A percentile compares a stretch with the other conserved stretches of the same genome.
These are phyloP conservation scores for Brachionus koreanus DNA, from an alignment of 1,140 invertebrate species.

Conservation along the genomic window DNA sequence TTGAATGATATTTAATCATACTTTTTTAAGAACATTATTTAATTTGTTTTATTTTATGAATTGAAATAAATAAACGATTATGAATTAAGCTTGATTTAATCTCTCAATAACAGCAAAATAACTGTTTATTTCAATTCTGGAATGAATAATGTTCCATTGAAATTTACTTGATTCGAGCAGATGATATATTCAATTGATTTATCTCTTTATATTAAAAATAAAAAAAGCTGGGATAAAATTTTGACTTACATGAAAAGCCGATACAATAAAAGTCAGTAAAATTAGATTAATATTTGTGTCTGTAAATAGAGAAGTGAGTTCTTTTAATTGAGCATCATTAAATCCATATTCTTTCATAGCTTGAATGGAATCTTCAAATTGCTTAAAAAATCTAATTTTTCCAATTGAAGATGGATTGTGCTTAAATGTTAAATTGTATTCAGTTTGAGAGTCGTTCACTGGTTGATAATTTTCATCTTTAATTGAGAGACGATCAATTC, in stretches of 20 bases:
- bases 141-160: too few species aligned
- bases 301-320: slow-evolving; percentile 90
- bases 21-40: too few species aligned
- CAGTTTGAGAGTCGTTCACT: slow-evolving; percentile 49
- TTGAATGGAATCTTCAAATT: slow-evolving; percentile 73
- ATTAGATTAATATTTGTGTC: slow-evolving; percentile 91
- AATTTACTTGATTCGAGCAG: not conserved
- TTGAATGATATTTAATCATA: too few species aligned
- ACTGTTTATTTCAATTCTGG: too few species aligned
- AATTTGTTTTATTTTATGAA: too few species aligned
- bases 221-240: not conserved
- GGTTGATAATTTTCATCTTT: slow-evolving; percentile 45
- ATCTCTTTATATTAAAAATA: not conserved
- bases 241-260: slow-evolving; percentile 80
- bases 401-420: slow-evolving; percentile 61
- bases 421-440: slow-evolving; percentile 55
- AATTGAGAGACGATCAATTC: slow-evolving; percentile 46
- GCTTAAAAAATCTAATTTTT: slow-evolving; percentile 66
- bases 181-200: not conserved
- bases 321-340: slow-evolving; percentile 86
- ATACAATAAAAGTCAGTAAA: slow-evolving; percentile 83
- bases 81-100: too few species aligned
- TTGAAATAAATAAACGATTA: too few species aligned
- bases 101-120: too few species aligned
- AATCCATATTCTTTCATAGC: slow-evolving; percentile 68